Percentiles rank a stretch among this genome's conserved stretches.
Conservation (phyloP, 92 coral and sea anemone genomes). For the Ricordea florida region DNA sequence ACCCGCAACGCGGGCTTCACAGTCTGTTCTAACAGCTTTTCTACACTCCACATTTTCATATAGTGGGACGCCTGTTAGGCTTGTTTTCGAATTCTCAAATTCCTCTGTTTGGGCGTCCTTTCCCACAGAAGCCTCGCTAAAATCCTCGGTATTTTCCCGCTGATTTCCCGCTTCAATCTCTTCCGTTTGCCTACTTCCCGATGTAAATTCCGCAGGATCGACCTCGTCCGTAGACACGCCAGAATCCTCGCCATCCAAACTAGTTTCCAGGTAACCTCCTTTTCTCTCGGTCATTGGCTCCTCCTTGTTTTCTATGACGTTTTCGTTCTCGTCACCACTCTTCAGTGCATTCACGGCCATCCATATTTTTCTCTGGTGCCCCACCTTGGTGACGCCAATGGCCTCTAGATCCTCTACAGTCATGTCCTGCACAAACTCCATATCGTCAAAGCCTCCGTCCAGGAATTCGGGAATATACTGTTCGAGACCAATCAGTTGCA, state of each 20-base stretch:
- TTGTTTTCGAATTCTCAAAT: no score
- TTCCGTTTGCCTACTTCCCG: conserved; percentile 7
- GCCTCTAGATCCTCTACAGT: conserved; percentile 83
- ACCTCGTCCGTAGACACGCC: conserved; percentile 42
- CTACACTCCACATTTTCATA: no score
- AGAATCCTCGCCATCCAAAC: conserved; percentile 51
- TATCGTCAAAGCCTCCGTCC: conserved; percentile 97
- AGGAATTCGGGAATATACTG: conserved; percentile 88
- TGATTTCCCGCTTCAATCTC: conserved; percentile 10
- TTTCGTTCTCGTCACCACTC: conserved; percentile 24
- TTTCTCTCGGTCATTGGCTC: background rate
- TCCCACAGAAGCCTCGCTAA: no score
- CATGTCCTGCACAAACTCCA: conserved; percentile 92
- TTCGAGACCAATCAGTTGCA: conserved; percentile 83
- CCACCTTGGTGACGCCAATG: conserved; percentile 89
- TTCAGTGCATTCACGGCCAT: conserved; percentile 80
- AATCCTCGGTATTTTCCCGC: no score
- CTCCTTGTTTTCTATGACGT: background rate
- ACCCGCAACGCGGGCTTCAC: no score
- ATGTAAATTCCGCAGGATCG: conserved; percentile 1
- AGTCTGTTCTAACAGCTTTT: no score
- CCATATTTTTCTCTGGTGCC: conserved; percentile 93
- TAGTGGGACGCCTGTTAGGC: no score
- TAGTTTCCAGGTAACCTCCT: conserved; percentile 58
- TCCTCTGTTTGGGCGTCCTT: no score